phyloP scores from a whole-genome alignment of 2,888 invertebrate genomes.

The Apomyelois bistriatella region DNA sequence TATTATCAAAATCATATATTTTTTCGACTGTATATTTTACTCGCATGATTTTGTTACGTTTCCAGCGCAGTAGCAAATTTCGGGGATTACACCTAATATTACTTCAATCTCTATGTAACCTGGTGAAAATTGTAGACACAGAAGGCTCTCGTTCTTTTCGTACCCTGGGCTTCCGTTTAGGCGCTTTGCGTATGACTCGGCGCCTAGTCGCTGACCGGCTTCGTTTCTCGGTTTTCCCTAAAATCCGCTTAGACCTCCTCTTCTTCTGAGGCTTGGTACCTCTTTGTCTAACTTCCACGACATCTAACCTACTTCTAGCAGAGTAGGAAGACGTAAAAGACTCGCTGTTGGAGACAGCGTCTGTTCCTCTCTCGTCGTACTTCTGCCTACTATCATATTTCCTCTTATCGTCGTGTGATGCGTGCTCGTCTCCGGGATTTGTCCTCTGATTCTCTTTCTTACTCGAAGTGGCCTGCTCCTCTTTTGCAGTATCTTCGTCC shows the following conservation, averaged over 20 bases:
- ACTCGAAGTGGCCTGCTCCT: slow-evolving; percentile 38
- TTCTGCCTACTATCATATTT: slow-evolving; percentile 22
- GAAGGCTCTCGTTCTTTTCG: slow-evolving; percentile 32
- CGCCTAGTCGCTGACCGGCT: slow-evolving; percentile 25
- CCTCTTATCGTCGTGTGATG: slow-evolving; percentile 23
- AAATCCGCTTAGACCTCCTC: slow-evolving; percentile 14
- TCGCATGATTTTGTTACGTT: not conserved
- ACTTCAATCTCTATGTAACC: slow-evolving; percentile 3
- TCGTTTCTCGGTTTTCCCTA: slow-evolving; percentile 41
- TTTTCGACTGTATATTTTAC: too few species aligned
- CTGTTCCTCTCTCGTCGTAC: slow-evolving; percentile 21
- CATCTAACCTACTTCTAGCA: slow-evolving; percentile 30
- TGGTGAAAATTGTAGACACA: slow-evolving; percentile 39
- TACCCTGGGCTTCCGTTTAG: slow-evolving; percentile 29
- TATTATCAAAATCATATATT: too few species aligned
- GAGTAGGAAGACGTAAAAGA: slow-evolving; percentile 34
- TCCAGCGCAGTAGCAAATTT: not conserved
- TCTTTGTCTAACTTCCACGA: slow-evolving; percentile 25
- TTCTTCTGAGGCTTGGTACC: slow-evolving; percentile 29
- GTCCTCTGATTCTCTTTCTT: slow-evolving; percentile 33
- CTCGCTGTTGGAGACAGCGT: slow-evolving; percentile 29
- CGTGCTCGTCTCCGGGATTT: slow-evolving; percentile 21
- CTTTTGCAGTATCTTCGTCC: slow-evolving; percentile 41
- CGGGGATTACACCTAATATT: not conserved
- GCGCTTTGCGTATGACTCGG: slow-evolving; percentile 21